Percentiles rank a stretch among this genome's conserved stretches.
Evolutionary conservation across 2,888 invertebrate species (phyloP).

Genomic region (Amiota minor): DNA sequence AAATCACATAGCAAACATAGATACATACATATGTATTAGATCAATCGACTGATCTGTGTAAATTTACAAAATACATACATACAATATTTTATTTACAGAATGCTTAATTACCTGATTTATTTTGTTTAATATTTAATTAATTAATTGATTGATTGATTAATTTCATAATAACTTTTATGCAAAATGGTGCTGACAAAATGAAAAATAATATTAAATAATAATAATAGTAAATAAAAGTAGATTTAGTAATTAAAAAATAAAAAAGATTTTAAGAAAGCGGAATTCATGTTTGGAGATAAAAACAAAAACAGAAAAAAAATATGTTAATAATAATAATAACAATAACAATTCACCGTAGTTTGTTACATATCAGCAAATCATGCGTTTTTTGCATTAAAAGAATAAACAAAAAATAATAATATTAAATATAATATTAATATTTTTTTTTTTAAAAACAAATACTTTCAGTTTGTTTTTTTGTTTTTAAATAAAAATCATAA

Average conservation of each 20-base stretch:
- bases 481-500: slow-evolving; percentile 30
- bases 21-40: neutral
- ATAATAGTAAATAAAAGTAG: slow-evolving; percentile 8
- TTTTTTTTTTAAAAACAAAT: slow-evolving; percentile 9
- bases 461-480: slow-evolving; percentile 39
- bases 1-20: neutral
- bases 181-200: slow-evolving; percentile 29
- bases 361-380: slow-evolving; percentile 60
- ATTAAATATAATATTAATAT: slow-evolving; percentile 22
- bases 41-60: too few relatives aligned
- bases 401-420: slow-evolving; percentile 21
- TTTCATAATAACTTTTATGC: slow-evolving; percentile 30
- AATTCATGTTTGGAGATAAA: slow-evolving; percentile 16
- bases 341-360: slow-evolving; percentile 52
- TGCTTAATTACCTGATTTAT: slow-evolving; percentile 65
- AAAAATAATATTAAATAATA: slow-evolving; percentile 8
- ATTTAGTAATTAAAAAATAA: slow-evolving; percentile 42
- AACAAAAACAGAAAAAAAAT: slow-evolving; percentile 26
- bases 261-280: slow-evolving; percentile 18
- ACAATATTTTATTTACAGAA: slow-evolving; percentile 40
- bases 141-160: slow-evolving; percentile 50
- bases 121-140: slow-evolving; percentile 46
- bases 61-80: too few relatives aligned
- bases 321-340: slow-evolving; percentile 56
- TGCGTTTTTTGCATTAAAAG: slow-evolving; percentile 22